Evolutionary conservation across 2,797 vertebrate genomes (phyloP).

Genomic region (Poeciliopsis infans): DNA sequence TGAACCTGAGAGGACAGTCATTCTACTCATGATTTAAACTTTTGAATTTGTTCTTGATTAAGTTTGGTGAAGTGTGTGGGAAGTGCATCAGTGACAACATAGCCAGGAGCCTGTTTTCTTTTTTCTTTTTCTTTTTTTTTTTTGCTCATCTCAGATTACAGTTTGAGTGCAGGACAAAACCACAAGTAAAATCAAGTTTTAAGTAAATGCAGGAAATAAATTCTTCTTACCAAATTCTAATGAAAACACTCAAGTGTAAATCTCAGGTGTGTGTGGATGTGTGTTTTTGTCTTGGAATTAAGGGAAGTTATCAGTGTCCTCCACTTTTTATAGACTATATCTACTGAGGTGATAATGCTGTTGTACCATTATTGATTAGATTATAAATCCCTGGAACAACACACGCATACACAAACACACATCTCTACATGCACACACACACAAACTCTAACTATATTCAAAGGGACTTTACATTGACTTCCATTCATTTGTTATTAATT

Average conservation of each 20-base stretch:
- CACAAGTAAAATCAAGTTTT: neutral
- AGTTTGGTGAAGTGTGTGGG: neutral
- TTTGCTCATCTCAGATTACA: neutral
- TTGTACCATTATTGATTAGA: conserved; percentile 77
- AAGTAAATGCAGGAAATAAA: neutral
- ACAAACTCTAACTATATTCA: neutral
- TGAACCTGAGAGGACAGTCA: too few species aligned
- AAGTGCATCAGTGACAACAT: neutral
- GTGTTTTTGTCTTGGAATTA: conserved; percentile 31
- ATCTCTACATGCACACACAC: conserved; percentile 14
- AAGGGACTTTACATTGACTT: too few species aligned
- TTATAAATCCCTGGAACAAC: conserved; percentile 54
- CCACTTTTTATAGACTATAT: conserved; percentile 71
- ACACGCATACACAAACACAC: conserved; percentile 25
- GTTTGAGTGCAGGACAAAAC: neutral
- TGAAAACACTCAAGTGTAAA: conserved; percentile 17
- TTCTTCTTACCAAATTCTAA: neutral
- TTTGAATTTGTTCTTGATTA: neutral
- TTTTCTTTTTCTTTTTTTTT: too few species aligned
- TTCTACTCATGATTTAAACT: conserved; percentile 17
- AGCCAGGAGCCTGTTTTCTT: neutral
- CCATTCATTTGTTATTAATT: too few species aligned
- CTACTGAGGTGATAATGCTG: conserved; percentile 63
- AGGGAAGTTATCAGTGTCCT: conserved; percentile 69
- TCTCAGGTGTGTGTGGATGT: conserved; percentile 15